Percentiles rank a stretch among this genome's conserved stretches.
Conservation (phyloP, 1,140 invertebrate genomes). For the Anthonomus grandis region DNA sequence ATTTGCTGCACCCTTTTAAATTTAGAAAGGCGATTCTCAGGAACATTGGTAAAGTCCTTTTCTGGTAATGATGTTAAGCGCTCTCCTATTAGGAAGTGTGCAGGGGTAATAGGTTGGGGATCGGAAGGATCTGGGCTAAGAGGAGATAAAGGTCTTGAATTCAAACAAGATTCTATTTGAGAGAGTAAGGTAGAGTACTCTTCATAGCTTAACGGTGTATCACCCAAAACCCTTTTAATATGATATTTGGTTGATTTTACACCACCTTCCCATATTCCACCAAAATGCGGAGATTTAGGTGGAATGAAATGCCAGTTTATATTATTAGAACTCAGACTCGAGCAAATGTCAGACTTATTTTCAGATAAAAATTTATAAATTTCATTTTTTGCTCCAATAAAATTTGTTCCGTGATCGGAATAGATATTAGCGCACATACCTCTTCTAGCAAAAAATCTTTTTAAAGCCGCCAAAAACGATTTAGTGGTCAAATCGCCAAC, state of each 20-base stretch:
- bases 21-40: too few relatives aligned
- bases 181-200: neutral
- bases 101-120: neutral
- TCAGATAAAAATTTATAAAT: slow-evolving; percentile 1
- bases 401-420: slow-evolving; percentile 25
- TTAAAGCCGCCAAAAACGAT: neutral
- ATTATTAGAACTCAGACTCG: neutral
- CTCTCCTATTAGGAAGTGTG: neutral
- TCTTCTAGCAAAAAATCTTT: slow-evolving; percentile 6
- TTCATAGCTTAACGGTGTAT: neutral
- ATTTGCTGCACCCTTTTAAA: too few relatives aligned
- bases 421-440: slow-evolving; percentile 9
- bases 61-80: neutral
- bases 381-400: slow-evolving; percentile 16
- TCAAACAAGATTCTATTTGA: neutral
- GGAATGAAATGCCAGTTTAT: slow-evolving; percentile 1
- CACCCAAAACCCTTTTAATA: neutral
- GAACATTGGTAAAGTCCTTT: too few relatives aligned
- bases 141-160: neutral
- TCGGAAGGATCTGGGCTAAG: neutral
- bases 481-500: neutral
- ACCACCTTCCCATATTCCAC: neutral
- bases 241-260: neutral
- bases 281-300: neutral
- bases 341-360: neutral